These are phyloP conservation scores for Dioctria rufipes DNA, from an alignment of 2,888 invertebrate species.

Conservation along the genomic window DNA sequence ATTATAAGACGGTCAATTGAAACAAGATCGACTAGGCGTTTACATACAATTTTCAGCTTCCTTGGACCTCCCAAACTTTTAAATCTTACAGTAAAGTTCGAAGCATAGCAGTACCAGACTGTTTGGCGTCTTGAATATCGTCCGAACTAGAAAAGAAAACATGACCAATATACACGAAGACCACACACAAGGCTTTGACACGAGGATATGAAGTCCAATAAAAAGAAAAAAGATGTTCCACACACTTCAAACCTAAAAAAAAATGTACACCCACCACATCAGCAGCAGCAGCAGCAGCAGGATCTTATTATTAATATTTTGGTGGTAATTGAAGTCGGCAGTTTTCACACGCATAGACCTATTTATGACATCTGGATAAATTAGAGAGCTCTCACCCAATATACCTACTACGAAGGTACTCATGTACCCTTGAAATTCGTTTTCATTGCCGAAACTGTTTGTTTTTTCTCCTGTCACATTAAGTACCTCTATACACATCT, in stretches of 20 bases:
- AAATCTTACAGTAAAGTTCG: neutral
- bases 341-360: slow-evolving; percentile 18
- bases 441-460: neutral
- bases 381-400: neutral
- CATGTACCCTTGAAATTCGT: neutral
- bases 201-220: neutral
- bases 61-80: slow-evolving; percentile 17
- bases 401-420: neutral
- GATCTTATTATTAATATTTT: slow-evolving; percentile 28
- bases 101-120: too few species aligned
- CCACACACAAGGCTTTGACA: slow-evolving; percentile 11
- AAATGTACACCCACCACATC: too few species aligned
- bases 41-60: slow-evolving; percentile 5
- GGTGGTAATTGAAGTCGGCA: slow-evolving; percentile 22
- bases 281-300: neutral
- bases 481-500: neutral
- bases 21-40: slow-evolving; percentile 28
- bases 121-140: slow-evolving; percentile 1
- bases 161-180: neutral
- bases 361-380: slow-evolving; percentile 4
- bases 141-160: neutral
- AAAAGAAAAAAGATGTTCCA: too few species aligned
- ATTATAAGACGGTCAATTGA: neutral
- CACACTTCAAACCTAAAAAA: too few species aligned
- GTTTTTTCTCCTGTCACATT: slow-evolving; percentile 20